phyloP scores from a whole-genome alignment of 2,888 invertebrate genomes.

The Amphipoea oculea region DNA sequence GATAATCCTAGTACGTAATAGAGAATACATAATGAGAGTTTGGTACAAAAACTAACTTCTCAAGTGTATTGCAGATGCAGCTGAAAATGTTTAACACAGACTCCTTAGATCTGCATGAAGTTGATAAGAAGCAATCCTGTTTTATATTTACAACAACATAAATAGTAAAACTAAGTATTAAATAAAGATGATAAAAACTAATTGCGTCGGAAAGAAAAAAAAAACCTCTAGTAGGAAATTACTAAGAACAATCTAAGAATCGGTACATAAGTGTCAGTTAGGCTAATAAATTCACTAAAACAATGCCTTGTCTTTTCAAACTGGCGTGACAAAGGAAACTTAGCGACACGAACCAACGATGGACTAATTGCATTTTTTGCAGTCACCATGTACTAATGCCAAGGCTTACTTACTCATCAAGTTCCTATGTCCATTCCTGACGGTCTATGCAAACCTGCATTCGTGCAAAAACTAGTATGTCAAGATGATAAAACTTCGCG shows the following conservation, averaged over 20 bases:
- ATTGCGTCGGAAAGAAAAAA: constrained; percentile 36
- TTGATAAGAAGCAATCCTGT: constrained; percentile 11
- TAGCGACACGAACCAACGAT: constrained; percentile 80
- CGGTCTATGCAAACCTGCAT: constrained; percentile 84
- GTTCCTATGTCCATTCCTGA: constrained; percentile 87
- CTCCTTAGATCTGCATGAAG: constrained; percentile 15
- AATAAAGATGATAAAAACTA: constrained; percentile 46
- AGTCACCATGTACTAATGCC: constrained; percentile 84
- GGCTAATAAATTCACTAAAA: constrained; percentile 86
- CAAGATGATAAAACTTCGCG: constrained; percentile 80
- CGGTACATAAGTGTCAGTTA: constrained; percentile 76
- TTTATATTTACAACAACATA: constrained; percentile 18
- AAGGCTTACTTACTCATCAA: constrained; percentile 89
- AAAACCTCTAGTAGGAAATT: constrained; percentile 60
- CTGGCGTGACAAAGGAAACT: constrained; percentile 88
- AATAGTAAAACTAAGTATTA: constrained; percentile 15
- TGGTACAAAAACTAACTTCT: constrained; percentile 24
- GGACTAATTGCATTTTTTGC: constrained; percentile 88
- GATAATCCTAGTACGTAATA: constrained; percentile 61
- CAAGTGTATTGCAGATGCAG: constrained; percentile 19
- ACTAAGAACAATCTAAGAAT: constrained; percentile 64
- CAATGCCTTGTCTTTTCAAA: constrained; percentile 83
- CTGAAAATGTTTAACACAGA: constrained; percentile 10
- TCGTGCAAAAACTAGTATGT: constrained; percentile 82
- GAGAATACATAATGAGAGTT: constrained; percentile 37